phyloP scores from a whole-genome alignment of 2,797 vertebrate genomes.

The Protosalanx chinensis region DNA sequence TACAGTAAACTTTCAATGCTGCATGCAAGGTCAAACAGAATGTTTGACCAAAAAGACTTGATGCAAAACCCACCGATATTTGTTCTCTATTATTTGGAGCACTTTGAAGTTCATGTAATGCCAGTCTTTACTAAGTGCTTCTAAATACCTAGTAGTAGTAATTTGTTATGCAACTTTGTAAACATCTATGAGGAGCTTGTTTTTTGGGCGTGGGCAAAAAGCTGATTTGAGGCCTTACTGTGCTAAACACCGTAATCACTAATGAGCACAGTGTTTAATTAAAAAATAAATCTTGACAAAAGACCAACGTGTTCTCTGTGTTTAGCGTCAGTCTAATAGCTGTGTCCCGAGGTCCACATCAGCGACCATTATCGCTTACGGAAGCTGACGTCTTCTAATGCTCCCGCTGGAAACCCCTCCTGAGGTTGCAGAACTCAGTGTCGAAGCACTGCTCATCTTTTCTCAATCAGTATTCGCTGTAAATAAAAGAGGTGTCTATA shows the following conservation, averaged over 20 bases:
- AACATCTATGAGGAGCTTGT: conserved; percentile 6
- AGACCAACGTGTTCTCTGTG: background rate
- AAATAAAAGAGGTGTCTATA: conserved; percentile 53
- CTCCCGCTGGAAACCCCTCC: conserved; percentile 10
- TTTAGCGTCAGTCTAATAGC: conserved; percentile 6
- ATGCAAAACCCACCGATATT: background rate
- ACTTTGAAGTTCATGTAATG: background rate
- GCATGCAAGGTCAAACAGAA: background rate
- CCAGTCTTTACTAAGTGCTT: background rate
- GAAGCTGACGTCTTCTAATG: background rate
- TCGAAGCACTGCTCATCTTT: background rate
- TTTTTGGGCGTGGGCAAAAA: background rate
- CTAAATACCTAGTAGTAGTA: background rate
- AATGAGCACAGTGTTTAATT: conserved; percentile 37
- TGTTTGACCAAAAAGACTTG: background rate
- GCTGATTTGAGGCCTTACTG: conserved; percentile 3
- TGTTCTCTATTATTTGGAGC: background rate
- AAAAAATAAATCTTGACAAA: conserved; percentile 42
- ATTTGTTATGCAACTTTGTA: background rate
- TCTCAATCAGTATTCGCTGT: conserved; percentile 46
- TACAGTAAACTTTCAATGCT: background rate
- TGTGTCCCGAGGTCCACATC: background rate
- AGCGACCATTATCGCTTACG: conserved; percentile 6
- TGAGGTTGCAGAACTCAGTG: conserved; percentile 8
- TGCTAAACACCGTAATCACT: background rate